phyloP scores from a whole-genome alignment of 2,888 invertebrate species.

The Lasiommata megera region DNA sequence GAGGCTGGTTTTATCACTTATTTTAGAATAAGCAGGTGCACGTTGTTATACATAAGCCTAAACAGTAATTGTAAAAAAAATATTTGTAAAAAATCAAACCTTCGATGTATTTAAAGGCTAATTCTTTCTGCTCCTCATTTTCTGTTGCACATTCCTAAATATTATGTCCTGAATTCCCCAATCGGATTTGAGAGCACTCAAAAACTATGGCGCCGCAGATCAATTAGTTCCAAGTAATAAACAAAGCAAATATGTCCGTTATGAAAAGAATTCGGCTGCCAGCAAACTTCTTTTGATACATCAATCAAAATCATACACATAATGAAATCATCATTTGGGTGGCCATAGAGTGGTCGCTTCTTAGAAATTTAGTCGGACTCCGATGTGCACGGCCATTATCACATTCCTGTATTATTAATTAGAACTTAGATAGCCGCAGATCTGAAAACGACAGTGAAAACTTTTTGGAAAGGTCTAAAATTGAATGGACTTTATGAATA shows the following conservation, averaged over 20 bases:
- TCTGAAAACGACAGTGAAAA: conserved; percentile 27
- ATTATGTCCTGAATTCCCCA: conserved; percentile 36
- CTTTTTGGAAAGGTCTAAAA: conserved; percentile 28
- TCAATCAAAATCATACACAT: conserved; percentile 82
- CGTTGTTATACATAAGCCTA: no score
- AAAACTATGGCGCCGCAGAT: conserved; percentile 76
- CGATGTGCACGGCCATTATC: conserved; percentile 67
- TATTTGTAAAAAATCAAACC: neutral
- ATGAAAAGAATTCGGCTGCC: conserved; percentile 72
- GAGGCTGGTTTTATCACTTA: no score
- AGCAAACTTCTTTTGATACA: conserved; percentile 73
- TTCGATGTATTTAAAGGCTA: neutral
- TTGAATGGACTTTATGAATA: conserved; percentile 27
- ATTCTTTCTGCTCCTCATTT: conserved; percentile 10
- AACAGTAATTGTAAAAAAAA: neutral
- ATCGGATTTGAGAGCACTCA: conserved; percentile 45
- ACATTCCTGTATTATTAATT: conserved; percentile 81
- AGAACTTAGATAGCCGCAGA: conserved; percentile 50
- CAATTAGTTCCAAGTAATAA: conserved; percentile 79
- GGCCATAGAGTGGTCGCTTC: conserved; percentile 76
- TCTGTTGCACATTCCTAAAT: conserved; percentile 27
- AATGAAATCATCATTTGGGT: conserved; percentile 82
- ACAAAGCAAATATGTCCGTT: conserved; percentile 70
- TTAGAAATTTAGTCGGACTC: conserved; percentile 52
- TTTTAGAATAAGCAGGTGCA: no score